Conservation (phyloP, 2,113 vertebrate species). For the Chlorocebus sabaeus region DNA sequence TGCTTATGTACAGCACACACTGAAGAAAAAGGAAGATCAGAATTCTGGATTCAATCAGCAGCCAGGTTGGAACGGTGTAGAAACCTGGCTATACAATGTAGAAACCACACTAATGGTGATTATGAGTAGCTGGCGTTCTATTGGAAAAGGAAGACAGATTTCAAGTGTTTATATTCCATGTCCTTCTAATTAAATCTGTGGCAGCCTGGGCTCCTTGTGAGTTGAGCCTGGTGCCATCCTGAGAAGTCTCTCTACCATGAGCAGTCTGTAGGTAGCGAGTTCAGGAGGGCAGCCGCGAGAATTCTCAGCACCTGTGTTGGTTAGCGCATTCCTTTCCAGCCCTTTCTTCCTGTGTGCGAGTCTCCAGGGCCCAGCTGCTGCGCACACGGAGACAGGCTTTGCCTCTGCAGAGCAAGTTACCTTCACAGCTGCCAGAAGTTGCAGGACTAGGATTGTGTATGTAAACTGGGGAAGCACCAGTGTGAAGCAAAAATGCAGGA, state of each 20-base stretch:
- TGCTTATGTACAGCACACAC: accelerated
- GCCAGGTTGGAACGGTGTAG: accelerated
- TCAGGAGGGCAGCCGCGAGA: accelerated
- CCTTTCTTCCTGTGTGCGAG: accelerated
- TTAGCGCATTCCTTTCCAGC: accelerated
- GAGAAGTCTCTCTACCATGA: too few species aligned
- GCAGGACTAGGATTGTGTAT: too few species aligned
- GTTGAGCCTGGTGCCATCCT: background rate
- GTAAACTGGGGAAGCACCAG: accelerated
- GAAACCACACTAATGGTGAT: background rate
- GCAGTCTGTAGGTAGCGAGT: accelerated
- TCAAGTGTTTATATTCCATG: background rate
- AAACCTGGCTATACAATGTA: too few species aligned
- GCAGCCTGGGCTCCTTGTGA: background rate
- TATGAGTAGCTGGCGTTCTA: background rate
- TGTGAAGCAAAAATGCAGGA: background rate
- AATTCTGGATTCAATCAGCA: accelerated
- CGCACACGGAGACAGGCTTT: background rate
- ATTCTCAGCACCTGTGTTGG: accelerated
- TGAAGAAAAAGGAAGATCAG: background rate
- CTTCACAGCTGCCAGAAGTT: background rate
- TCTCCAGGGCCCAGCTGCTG: too few species aligned
- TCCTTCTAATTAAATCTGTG: background rate
- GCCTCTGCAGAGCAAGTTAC: background rate
- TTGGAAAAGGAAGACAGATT: background rate